A percentile compares a stretch with the other conserved stretches of the same genome.
These are phyloP conservation scores for Calyptomena viridis DNA, from an alignment of 2,113 vertebrate species.

Conservation along the genomic window DNA sequence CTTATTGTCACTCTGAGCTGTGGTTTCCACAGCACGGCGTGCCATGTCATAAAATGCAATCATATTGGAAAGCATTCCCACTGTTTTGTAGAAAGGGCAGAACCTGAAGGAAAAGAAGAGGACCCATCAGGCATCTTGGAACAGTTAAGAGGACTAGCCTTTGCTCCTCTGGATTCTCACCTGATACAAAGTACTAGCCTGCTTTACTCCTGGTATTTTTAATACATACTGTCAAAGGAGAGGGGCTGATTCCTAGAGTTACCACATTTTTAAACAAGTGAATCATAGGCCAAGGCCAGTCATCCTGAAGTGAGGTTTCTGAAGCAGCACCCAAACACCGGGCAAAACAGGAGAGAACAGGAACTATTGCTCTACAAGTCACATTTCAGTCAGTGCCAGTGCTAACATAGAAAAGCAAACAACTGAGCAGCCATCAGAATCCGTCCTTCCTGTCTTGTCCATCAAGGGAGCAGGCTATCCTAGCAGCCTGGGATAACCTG, in stretches of 20 bases:
- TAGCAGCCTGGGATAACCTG: not conserved
- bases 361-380: not conserved
- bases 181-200: not conserved
- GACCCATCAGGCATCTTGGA: not conserved
- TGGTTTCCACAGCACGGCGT: slow-evolving; percentile 94
- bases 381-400: not conserved
- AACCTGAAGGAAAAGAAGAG: slow-evolving; percentile 76
- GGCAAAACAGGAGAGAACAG: not conserved
- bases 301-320: not conserved
- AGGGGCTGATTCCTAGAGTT: not conserved
- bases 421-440: not conserved
- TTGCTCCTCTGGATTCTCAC: not conserved
- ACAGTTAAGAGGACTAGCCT: not conserved
- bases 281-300: not conserved
- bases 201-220: not conserved
- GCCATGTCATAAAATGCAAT: slow-evolving; percentile 97
- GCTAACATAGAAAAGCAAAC: not conserved
- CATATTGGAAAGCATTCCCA: slow-evolving; percentile 95
- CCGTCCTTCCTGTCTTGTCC: not conserved
- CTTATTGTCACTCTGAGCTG: slow-evolving; percentile 95
- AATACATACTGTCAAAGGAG: not conserved
- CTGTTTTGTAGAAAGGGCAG: slow-evolving; percentile 98
- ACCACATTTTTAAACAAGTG: not conserved
- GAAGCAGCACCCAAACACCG: not conserved
- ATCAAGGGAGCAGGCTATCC: not conserved